These are phyloP conservation scores for Torymus tubicola DNA, from an alignment of 2,888 invertebrate species.

Conservation along the genomic window DNA sequence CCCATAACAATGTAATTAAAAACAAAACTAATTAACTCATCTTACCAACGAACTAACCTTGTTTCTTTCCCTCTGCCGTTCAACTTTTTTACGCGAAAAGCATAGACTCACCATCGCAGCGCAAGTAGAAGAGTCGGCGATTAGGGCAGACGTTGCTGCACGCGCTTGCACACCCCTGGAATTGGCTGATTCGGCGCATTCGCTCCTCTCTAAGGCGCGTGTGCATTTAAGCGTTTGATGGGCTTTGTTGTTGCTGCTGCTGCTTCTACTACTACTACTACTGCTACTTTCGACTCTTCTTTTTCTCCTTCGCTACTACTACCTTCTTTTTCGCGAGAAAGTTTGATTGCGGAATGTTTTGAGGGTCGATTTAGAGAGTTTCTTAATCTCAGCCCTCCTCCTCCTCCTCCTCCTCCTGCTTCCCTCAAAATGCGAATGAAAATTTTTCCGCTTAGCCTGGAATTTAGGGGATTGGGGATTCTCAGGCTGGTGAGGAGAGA, in stretches of 20 bases:
- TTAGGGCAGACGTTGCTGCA: conserved; percentile 8
- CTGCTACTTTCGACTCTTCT: background rate
- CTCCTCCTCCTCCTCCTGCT: too few species aligned
- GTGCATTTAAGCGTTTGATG: conserved; percentile 48
- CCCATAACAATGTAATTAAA: too few species aligned
- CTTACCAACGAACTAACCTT: background rate
- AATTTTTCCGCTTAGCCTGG: conserved; percentile 50
- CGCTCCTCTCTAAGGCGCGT: background rate
- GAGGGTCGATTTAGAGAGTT: conserved; percentile 46
- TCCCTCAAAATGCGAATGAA: conserved; percentile 39
- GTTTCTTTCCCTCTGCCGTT: too few species aligned
- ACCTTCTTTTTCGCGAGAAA: conserved; percentile 6
- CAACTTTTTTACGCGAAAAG: conserved; percentile 34
- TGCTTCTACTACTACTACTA: background rate
- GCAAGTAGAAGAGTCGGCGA: conserved; percentile 39
- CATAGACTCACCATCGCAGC: conserved; percentile 5
- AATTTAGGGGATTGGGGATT: conserved; percentile 38
- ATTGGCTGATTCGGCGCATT: conserved; percentile 42
- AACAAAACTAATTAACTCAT: background rate
- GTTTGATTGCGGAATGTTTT: conserved; percentile 51
- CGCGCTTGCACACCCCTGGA: background rate
- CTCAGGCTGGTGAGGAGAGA: background rate
- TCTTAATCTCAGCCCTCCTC: conserved; percentile 35
- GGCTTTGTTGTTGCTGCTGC: conserved; percentile 41
- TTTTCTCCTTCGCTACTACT: background rate